Evolutionary conservation across 1,140 invertebrate genomes (phyloP).

Genomic region (Heliothis virescens): DNA sequence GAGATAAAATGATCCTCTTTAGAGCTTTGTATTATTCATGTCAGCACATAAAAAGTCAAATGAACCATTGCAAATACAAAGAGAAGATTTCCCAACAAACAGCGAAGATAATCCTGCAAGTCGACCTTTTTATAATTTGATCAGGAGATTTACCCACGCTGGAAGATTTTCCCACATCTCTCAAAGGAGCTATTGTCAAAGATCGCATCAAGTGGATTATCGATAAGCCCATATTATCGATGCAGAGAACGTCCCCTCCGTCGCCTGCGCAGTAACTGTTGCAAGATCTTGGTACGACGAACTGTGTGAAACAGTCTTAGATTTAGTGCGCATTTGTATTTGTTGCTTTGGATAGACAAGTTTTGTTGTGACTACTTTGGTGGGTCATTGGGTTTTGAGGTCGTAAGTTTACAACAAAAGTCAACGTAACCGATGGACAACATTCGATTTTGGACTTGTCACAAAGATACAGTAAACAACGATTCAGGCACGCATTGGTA

Average conservation of each 20-base stretch:
- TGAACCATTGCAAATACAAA: too few relatives aligned
- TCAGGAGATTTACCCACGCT: background rate
- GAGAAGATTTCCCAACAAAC: too few relatives aligned
- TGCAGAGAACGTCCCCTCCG: slow-evolving; percentile 40
- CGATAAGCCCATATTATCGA: slow-evolving; percentile 47
- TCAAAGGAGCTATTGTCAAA: background rate
- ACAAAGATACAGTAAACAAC: background rate
- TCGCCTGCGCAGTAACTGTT: slow-evolving; percentile 40
- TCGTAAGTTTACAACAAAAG: background rate
- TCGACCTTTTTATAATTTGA: background rate
- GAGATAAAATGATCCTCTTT: background rate
- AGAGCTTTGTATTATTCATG: background rate
- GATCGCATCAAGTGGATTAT: slow-evolving; percentile 46
- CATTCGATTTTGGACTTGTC: too few relatives aligned
- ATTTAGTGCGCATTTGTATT: slow-evolving; percentile 14
- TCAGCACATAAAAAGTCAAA: too few relatives aligned
- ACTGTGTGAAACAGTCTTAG: slow-evolving; percentile 20
- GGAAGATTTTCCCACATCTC: slow-evolving; percentile 5
- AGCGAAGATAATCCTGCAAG: background rate
- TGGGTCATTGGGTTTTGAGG: slow-evolving; percentile 3
- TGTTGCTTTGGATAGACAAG: background rate
- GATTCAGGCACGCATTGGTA: slow-evolving; percentile 1
- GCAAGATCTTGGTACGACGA: slow-evolving; percentile 33
- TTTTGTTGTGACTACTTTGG: background rate
- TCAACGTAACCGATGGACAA: too few relatives aligned